Percentiles rank a stretch among this genome's conserved stretches.
Conservation (phyloP, 2,797 vertebrate species). For the Argya squamiceps region DNA sequence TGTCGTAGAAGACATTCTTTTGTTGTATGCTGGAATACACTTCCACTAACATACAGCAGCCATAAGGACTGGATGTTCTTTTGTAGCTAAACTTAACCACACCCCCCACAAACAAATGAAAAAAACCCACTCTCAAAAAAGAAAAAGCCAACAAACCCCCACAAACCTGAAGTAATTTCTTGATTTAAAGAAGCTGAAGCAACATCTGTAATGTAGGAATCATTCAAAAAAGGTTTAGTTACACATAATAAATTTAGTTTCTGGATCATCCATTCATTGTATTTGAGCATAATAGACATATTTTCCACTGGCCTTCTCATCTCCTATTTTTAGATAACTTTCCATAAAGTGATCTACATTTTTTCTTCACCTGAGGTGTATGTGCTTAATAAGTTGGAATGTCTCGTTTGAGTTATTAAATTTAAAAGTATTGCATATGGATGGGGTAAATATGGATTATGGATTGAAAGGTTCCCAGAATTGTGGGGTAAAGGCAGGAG, state of each 20-base stretch:
- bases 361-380: neutral
- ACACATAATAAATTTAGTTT: neutral
- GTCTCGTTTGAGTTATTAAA: neutral
- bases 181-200: neutral
- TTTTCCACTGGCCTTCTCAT: neutral
- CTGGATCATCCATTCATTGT: neutral
- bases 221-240: neutral
- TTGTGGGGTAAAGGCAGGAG: neutral
- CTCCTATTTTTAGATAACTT: conserved; percentile 26
- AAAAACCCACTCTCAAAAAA: rapidly evolving
- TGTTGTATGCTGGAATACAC: neutral
- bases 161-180: neutral
- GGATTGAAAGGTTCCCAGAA: neutral
- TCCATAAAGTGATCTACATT: neutral
- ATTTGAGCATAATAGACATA: neutral
- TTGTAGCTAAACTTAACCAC: neutral
- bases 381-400: neutral
- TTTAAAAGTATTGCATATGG: neutral
- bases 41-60: neutral
- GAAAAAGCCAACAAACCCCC: neutral
- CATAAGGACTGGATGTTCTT: neutral
- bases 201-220: neutral
- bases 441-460: neutral
- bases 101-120: neutral
- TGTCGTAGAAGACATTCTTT: neutral